Percentiles rank a stretch among this genome's conserved stretches.
phyloP scores from a whole-genome alignment of 2,888 invertebrate genomes.

The Chymomyza fuscimana region DNA sequence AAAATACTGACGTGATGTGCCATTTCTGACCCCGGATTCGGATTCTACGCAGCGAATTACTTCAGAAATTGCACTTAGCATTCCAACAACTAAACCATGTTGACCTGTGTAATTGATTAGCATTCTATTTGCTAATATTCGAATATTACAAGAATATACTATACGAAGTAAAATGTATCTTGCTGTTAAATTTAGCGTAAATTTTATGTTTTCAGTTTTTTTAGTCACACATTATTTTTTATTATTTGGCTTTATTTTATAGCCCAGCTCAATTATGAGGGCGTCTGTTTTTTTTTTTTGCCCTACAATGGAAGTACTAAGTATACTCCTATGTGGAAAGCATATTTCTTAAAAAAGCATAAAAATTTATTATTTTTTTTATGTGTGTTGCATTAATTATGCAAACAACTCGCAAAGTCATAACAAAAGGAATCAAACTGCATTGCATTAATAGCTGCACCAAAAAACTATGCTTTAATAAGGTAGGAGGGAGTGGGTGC shows the following conservation, averaged over 20 bases:
- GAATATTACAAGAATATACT: conserved; percentile 34
- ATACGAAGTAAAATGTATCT: no score
- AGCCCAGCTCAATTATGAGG: conserved; percentile 44
- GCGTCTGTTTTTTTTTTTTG: conserved; percentile 33
- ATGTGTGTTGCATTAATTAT: background rate
- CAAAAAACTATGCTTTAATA: conserved; percentile 37
- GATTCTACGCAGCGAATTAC: no score
- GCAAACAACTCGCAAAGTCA: background rate
- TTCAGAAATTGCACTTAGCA: no score
- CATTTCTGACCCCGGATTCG: no score
- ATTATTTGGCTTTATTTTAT: background rate
- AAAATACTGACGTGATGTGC: no score
- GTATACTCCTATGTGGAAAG: background rate
- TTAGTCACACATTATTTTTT: conserved; percentile 63
- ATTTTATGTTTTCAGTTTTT: conserved; percentile 44
- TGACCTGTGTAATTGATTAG: conserved; percentile 74
- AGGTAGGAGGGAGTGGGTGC: conserved; percentile 9
- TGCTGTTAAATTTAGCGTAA: conserved; percentile 60
- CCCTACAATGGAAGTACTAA: background rate
- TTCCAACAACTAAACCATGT: no score
- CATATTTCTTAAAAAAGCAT: background rate
- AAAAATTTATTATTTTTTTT: background rate
- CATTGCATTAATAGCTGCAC: background rate
- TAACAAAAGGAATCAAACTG: background rate
- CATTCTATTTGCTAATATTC: conserved; percentile 70